A percentile compares a stretch with the other conserved stretches of the same genome.
phyloP scores from a whole-genome alignment of 2,113 vertebrate genomes.

The Tragelaphus buxtoni region DNA sequence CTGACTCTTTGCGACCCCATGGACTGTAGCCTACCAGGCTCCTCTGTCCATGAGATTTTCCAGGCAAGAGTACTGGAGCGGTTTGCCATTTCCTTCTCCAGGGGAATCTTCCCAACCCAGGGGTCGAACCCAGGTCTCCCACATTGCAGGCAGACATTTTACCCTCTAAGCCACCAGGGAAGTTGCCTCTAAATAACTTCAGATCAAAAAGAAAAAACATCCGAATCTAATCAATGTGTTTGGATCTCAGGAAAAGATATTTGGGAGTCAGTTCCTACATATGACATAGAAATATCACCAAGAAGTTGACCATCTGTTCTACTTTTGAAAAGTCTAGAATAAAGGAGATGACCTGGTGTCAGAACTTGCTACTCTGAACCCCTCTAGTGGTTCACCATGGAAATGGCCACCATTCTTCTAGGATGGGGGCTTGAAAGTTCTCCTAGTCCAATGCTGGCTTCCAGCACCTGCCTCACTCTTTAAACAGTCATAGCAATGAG shows the following conservation, averaged over 20 bases:
- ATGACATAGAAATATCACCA: background rate
- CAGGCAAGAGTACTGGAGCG: background rate
- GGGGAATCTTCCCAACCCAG: background rate
- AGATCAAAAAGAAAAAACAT: background rate
- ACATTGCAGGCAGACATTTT: background rate
- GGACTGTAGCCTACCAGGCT: background rate
- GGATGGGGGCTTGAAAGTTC: background rate
- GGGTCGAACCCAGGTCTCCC: fast-evolving
- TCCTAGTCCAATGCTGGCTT: background rate
- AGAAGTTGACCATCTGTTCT: background rate
- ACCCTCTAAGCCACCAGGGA: background rate
- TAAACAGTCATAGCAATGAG: background rate
- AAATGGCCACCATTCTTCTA: background rate
- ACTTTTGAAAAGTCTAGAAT: background rate
- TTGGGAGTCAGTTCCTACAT: background rate
- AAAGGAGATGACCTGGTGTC: background rate
- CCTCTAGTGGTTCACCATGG: background rate
- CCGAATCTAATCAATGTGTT: background rate
- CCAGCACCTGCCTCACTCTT: background rate
- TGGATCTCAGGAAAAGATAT: background rate
- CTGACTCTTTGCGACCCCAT: background rate
- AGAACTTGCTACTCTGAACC: background rate
- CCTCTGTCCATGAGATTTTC: fast-evolving
- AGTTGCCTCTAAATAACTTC: background rate
- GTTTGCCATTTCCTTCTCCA: background rate